These are phyloP conservation scores for Bovichtus variegatus DNA, from an alignment of 2,797 vertebrate genomes.

Conservation along the genomic window DNA sequence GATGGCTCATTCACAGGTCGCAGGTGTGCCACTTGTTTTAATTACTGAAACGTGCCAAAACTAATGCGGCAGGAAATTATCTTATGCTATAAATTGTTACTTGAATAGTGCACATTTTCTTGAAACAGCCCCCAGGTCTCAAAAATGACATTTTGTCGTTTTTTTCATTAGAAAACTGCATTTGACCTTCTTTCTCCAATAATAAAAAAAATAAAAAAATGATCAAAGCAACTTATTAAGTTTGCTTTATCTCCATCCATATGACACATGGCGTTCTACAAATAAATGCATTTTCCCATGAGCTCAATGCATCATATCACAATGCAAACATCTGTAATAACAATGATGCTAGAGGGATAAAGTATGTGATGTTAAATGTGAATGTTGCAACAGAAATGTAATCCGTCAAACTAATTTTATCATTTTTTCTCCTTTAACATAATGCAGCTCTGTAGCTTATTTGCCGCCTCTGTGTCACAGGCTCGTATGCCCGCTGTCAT, in stretches of 20 bases:
- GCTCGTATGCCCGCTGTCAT: neutral
- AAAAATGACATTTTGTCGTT: neutral
- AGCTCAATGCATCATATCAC: neutral
- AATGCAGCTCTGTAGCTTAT: neutral
- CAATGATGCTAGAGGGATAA: neutral
- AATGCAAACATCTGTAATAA: neutral
- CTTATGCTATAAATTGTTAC: neutral
- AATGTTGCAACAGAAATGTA: neutral
- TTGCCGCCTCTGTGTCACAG: neutral
- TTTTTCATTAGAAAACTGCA: neutral
- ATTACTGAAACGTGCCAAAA: neutral
- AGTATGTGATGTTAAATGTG: neutral
- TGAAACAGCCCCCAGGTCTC: neutral
- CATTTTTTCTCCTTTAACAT: neutral
- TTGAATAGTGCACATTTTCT: neutral
- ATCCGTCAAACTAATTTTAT: neutral
- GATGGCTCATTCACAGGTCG: neutral
- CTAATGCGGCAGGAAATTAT: neutral
- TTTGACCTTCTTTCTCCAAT: neutral
- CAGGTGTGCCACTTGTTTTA: neutral
- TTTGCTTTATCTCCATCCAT: neutral
- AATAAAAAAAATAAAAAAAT: neutral
- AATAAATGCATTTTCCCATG: neutral
- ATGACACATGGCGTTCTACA: neutral
- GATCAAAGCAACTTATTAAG: neutral